These are phyloP conservation scores for Jordanella pulchra DNA, from an alignment of 2,797 vertebrate genomes.

Conservation along the genomic window DNA sequence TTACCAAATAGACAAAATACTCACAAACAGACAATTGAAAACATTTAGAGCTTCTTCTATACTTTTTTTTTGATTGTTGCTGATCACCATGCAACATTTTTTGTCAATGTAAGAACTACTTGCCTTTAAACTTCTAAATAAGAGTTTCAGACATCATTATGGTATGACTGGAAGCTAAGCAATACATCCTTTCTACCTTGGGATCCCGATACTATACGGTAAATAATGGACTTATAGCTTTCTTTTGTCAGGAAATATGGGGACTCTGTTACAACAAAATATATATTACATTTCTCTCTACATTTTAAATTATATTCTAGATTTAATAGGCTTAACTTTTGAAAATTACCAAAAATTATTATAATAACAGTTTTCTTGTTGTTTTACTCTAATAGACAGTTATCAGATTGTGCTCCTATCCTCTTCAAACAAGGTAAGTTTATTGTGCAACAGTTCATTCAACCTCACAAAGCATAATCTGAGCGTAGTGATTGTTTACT, in stretches of 20 bases:
- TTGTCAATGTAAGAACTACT: too few relatives aligned
- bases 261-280: too few relatives aligned
- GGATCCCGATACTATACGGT: too few relatives aligned
- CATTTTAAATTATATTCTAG: background rate
- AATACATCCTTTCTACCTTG: too few relatives aligned
- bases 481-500: slow-evolving; percentile 39
- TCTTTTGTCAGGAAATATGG: too few relatives aligned
- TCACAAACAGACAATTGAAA: too few relatives aligned
- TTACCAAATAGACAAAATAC: too few relatives aligned
- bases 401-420: slow-evolving; percentile 20
- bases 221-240: too few relatives aligned
- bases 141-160: too few relatives aligned
- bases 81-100: background rate
- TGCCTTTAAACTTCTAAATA: too few relatives aligned
- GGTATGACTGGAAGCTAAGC: too few relatives aligned
- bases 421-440: slow-evolving; percentile 27
- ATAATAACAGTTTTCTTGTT: background rate
- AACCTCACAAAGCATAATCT: slow-evolving; percentile 20
- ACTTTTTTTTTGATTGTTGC: background rate
- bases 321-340: background rate
- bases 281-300: too few relatives aligned
- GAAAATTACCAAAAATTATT: background rate
- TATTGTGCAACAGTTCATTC: slow-evolving; percentile 33
- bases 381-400: slow-evolving; percentile 9
- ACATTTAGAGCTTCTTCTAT: background rate